Conservation (phyloP, 2,113 vertebrate genomes). For the Sula dactylatra region DNA sequence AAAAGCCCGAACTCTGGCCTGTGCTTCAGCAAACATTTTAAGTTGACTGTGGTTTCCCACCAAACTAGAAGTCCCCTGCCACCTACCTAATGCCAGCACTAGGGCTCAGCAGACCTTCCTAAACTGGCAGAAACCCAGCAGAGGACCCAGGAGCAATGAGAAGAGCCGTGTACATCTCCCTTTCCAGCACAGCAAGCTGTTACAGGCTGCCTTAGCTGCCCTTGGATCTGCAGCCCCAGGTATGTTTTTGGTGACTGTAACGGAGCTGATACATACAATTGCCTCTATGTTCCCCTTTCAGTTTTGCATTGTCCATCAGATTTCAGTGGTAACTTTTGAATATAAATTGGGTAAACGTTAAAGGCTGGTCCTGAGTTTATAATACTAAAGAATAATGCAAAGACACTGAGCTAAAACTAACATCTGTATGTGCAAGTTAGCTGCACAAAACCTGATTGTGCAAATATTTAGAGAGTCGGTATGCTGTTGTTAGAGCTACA, state of each 20-base stretch:
- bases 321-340: neutral
- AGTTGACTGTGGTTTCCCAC: neutral
- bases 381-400: neutral
- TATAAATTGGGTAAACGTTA: neutral
- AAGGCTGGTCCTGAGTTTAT: neutral
- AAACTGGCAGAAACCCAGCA: neutral
- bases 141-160: neutral
- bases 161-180: neutral
- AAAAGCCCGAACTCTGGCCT: neutral
- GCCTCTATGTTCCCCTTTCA: neutral
- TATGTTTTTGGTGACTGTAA: neutral
- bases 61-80: neutral
- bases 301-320: neutral
- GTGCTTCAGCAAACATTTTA: neutral
- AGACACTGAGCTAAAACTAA: neutral
- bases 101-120: neutral
- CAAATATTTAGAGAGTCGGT: neutral
- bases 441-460: neutral
- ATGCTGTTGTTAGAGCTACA: neutral
- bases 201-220: neutral
- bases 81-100: neutral
- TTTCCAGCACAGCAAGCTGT: neutral
- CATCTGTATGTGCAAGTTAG: neutral
- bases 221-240: neutral
- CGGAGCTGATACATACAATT: fast-evolving